Evolutionary conservation across 2,113 vertebrate species (phyloP), one percentile per base, ranked within the genome.

Genomic region (Cinclus mexicanus): DNA sequence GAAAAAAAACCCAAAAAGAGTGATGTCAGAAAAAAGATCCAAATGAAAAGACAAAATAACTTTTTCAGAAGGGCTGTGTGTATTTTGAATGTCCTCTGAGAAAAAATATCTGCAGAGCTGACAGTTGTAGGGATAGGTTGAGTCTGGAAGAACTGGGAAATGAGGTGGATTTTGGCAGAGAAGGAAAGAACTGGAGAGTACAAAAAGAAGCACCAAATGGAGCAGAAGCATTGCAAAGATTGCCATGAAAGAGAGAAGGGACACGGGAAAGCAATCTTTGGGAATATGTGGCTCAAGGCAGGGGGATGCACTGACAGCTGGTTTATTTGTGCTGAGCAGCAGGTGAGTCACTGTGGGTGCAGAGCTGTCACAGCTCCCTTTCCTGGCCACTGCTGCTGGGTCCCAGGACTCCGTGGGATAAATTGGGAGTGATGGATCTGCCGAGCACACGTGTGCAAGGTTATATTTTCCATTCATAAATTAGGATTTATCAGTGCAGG

Each of bases 381-480:
- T 50, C 63, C 78, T 67, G 77, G 33, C 47, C 49, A 8, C 22
- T 3, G 12, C 60, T 81, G 19, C 35, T 56, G 50, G 5, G 31
- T 44, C 37, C 61, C 50, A 61, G 87, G 44, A 12, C 22, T 80
- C 16, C 0, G 0, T 21, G 1, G 1, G 1, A 22, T 56, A 19
- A 55, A 10, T 8, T 64, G 26, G 44, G 25, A 76, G 26, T 35
- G 65, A 64, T 28, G 46, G 49, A 49, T 22, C 37, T 77, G 37
- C 19, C 4, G 2, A 60, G 10, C 11, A 29, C 7, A 11, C 5
- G 0, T 28, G 31, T 12, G n/a, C 35, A 59, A 74, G 20, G 15
- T 56, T 57, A 7, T 46, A 19, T 13, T 80, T 79, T 44, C 42
- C 64, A 41, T 86, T 69, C 42, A 26, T 29, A 75, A 16, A 39